These are phyloP conservation scores for Scolopax bukidnonensis DNA, from an alignment of 2,797 vertebrate species.

Conservation along the genomic window DNA sequence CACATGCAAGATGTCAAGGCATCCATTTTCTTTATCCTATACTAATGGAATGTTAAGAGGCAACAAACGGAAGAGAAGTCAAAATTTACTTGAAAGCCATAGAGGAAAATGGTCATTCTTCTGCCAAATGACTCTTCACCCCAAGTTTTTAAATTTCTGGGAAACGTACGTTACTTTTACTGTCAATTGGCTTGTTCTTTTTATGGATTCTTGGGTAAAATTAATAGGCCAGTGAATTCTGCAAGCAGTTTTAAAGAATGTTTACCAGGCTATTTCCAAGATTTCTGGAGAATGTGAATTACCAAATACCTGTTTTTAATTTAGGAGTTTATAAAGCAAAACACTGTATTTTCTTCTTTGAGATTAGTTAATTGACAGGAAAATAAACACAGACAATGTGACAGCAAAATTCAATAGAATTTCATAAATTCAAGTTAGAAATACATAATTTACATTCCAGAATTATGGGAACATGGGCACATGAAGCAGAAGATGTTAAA, in stretches of 20 bases:
- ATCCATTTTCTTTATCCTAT: background rate
- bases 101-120: constrained; percentile 8
- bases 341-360: background rate
- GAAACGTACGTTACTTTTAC: constrained; percentile 37
- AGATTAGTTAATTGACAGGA: background rate
- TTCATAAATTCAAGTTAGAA: constrained; percentile 20
- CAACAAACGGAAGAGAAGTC: background rate
- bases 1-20: background rate
- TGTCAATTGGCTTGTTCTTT: constrained; percentile 48
- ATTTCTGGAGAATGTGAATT: background rate
- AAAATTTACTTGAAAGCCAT: background rate
- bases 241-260: constrained; percentile 19
- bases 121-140: constrained; percentile 38
- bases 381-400: background rate
- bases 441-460: constrained; percentile 27
- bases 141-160: constrained; percentile 36
- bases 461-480: background rate
- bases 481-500: background rate
- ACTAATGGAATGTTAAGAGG: constrained; percentile 6
- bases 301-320: constrained; percentile 61
- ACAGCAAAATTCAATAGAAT: background rate
- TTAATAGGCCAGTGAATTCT: constrained; percentile 22
- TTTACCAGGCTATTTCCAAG: constrained; percentile 24
- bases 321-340: constrained; percentile 12
- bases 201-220: constrained; percentile 35